Conservation (phyloP, 2,888 invertebrate genomes). For the Apoda limacodes region DNA sequence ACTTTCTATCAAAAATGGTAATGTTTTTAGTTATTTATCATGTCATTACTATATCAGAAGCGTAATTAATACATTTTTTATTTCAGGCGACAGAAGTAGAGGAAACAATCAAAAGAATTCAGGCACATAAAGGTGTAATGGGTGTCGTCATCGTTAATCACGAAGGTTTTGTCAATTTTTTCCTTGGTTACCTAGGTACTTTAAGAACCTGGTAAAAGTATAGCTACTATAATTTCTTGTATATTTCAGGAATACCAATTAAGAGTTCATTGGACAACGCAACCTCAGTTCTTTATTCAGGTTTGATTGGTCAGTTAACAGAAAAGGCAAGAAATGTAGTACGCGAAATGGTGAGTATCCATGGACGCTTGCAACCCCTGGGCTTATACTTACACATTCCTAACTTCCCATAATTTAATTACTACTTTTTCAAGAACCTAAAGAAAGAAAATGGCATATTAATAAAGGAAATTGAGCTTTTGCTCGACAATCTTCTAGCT, state of each 20-base stretch:
- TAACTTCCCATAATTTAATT: no score
- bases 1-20: no score
- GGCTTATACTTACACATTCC: no score
- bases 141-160: constrained; percentile 97
- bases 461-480: no score
- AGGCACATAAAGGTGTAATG: constrained; percentile 96
- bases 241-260: constrained; percentile 81
- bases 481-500: no score
- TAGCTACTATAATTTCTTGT: constrained; percentile 5
- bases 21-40: no score
- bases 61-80: no score
- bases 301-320: constrained; percentile 90
- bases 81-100: constrained; percentile 88
- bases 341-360: constrained; percentile 78
- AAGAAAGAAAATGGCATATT: no score
- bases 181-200: constrained; percentile 26
- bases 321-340: constrained; percentile 95
- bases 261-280: constrained; percentile 95
- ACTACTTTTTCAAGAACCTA: no score
- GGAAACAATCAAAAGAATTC: constrained; percentile 97
- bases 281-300: constrained; percentile 94
- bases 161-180: constrained; percentile 80
- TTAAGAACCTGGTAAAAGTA: not conserved
- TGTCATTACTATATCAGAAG: no score
- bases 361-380: no score